Base-by-base conservation (phyloP, 2,888 invertebrate genomes). In the Netelia virgata region DNA sequence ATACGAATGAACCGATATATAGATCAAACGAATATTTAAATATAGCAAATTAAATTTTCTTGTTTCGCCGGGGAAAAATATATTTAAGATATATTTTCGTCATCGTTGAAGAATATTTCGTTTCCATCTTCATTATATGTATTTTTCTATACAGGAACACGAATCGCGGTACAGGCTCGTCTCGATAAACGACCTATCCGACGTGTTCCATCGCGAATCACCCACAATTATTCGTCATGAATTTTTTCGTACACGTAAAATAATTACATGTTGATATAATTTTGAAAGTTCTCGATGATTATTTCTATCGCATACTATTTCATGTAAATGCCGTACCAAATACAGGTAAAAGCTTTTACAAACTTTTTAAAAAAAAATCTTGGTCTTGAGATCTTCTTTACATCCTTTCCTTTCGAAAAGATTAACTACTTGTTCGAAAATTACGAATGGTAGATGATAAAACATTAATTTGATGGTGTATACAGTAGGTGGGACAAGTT, bases 321-420 rank as follows among this genome's bases (percentile, higher is more conserved):
- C 70, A 59, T 79, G 85, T 80, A 83, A 83, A 85, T 28, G 83
- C 68, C 75, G 41, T 72, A 72, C 79, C 83, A 76, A 85, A 79
- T 73, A 83, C 68, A 85, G 83, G 83, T 82, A 57, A 79, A 74
- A 83, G 83, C 83, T 83, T 85, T 85, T 85, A 79, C 83, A 76
- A 79, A 69, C 72, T 83, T 83, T 83, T 72, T 72, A 79, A 85
- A 36, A 74, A 66, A 83, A 55, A 57, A 41, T 43, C 16, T 6
- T 9, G n/a, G 10, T 0, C 50, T 43, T 63, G 18, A 36, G 1
- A 18, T 57, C 14, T 50, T 43, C 11, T 36, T 59, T 47, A 16
- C 11, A 36, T 66, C n/a, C 43, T 16, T 18, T 16, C 57, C 23
- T 14, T 50, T 41, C 64, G 16, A 36, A 64, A n/a, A 53, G 53